Conservation (phyloP, 2,113 vertebrate genomes). For the Tetrax tetrax region DNA sequence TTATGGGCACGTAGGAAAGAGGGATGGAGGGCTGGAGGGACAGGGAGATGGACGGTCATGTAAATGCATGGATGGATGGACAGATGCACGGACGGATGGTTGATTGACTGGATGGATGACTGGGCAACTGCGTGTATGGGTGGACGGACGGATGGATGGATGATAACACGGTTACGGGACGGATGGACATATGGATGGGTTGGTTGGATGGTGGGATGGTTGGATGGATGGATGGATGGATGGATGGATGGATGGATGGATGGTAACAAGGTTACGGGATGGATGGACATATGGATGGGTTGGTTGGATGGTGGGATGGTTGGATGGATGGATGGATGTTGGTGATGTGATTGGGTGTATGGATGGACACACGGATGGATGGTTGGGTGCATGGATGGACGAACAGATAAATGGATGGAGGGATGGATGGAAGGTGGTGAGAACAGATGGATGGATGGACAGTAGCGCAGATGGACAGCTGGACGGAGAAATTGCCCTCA, state of each 20-base stretch:
- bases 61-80: no score
- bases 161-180: neutral
- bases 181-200: neutral
- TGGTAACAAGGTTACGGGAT: no score
- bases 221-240: neutral
- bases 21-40: neutral
- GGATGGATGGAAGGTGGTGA: no score
- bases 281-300: no score
- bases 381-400: neutral
- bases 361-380: no score
- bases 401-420: no score
- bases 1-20: neutral
- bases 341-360: neutral
- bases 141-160: neutral
- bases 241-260: no score
- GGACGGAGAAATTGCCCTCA: neutral
- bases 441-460: neutral
- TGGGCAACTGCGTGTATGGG: neutral
- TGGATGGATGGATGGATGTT: neutral
- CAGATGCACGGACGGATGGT: neutral
- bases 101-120: neutral
- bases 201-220: no score
- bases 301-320: no score
- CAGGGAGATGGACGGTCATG: no score
- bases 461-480: neutral